Evolutionary conservation across 2,797 vertebrate genomes (phyloP).

Genomic region (Amblyraja radiata): DNA sequence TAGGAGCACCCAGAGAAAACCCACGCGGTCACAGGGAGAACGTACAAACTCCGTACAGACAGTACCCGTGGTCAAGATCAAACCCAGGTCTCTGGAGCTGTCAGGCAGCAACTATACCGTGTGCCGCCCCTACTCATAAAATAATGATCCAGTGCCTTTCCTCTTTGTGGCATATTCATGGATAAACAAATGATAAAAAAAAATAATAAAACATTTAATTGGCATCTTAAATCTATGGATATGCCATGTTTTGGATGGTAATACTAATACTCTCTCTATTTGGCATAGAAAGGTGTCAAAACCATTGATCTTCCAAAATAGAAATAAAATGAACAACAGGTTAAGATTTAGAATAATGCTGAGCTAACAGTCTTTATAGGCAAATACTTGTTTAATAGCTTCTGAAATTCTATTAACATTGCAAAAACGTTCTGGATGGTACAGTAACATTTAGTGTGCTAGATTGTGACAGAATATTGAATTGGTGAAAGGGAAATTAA

Average conservation of each 20-base stretch:
- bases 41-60: too few relatives aligned
- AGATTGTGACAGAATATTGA: not conserved
- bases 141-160: too few relatives aligned
- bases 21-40: too few relatives aligned
- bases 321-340: not conserved
- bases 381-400: not conserved
- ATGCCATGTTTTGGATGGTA: not conserved
- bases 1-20: too few relatives aligned
- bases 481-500: not conserved
- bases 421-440: not conserved
- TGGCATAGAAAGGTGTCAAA: not conserved
- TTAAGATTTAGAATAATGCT: not conserved
- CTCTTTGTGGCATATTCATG: too few relatives aligned
- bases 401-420: not conserved
- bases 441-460: not conserved
- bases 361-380: not conserved
- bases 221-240: not conserved
- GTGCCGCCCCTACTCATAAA: too few relatives aligned
- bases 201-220: not conserved
- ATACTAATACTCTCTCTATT: not conserved
- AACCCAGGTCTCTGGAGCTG: too few relatives aligned
- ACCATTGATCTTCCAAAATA: not conserved
- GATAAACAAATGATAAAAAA: not conserved
- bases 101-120: too few relatives aligned
- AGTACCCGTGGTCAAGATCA: too few relatives aligned